Base-by-base conservation (phyloP, 2,797 vertebrate species). In the Lagocephalus sceleratus region DNA sequence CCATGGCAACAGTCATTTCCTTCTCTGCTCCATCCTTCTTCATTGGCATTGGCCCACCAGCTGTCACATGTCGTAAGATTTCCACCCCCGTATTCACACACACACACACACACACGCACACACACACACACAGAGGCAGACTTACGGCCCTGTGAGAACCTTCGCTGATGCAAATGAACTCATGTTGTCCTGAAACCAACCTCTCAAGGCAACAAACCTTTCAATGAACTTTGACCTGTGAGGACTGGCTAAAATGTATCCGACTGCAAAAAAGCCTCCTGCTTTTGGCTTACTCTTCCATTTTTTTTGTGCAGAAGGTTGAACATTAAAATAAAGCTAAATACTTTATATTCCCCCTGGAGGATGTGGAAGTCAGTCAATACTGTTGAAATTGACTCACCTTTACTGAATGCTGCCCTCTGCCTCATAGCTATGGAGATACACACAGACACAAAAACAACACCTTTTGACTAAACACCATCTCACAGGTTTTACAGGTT, bases 21-120 rank as follows among this genome's bases (percentile, higher is more conserved):
- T 65, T 81, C 87, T 63, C 86, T 75, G 60, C 87, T 85, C 57
- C 65, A 86, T 67, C 82, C 69, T 60, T 87, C 88, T 76, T 88
- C 73, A 1, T 84, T 90, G 87, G 84, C 83, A 81, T 84, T 86
- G 50, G 84, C 89, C 76, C 86, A 87, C 79, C 86, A 85, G 79
- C 85, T 85, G 82, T 86, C 86, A 81, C 89, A 87, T 85, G 84
- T 76, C 63, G 92, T 94, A 88, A 93, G 92, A 90, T 71, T 81
- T 63, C 64, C 87, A 71, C 85, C 84, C 76, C 78, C 71, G 55
- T 73, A 69, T 39, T 0, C 86, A 53, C 81, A 58, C 70, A 47
- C 63, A 40, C 68, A 49, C 53, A 53, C 63, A 22, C 56, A 54
- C 67, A 45, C 42, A 61, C 39, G 26, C 9, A 42, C 65, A 49